Conservation (phyloP, 1,140 invertebrate species). For the Drosophila biarmipes region DNA sequence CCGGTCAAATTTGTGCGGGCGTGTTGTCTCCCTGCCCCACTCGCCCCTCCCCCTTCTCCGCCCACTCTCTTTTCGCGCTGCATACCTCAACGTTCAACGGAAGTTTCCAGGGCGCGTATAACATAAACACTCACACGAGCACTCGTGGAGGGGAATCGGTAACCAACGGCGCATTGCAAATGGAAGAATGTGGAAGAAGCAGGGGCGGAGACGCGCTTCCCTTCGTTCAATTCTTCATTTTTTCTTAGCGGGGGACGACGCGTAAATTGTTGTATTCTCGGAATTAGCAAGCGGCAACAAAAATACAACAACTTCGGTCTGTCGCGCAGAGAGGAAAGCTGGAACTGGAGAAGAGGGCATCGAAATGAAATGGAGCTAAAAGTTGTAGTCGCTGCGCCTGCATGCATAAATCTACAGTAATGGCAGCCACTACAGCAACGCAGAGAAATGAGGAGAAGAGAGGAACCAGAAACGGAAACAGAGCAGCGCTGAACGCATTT, state of each 20-base stretch:
- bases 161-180: constrained; percentile 72
- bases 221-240: constrained; percentile 33
- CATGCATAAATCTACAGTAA: constrained; percentile 81
- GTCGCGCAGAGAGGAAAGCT: constrained; percentile 44
- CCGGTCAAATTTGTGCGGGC: constrained; percentile 65
- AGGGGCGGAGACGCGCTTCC: constrained; percentile 20
- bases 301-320: constrained; percentile 42
- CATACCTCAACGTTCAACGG: constrained; percentile 73
- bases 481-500: constrained; percentile 73
- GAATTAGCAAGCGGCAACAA: constrained; percentile 75
- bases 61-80: constrained; percentile 30
- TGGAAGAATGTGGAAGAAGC: constrained; percentile 51
- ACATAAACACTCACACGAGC: constrained; percentile 54
- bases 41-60: background rate
- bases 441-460: constrained; percentile 9
- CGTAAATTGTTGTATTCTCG: constrained; percentile 79
- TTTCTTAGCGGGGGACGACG: constrained; percentile 71
- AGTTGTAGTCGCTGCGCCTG: constrained; percentile 57
- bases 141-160: constrained; percentile 32
- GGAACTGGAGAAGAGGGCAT: constrained; percentile 34
- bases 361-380: constrained; percentile 78
- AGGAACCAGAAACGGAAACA: constrained; percentile 25
- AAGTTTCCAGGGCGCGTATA: constrained; percentile 71
- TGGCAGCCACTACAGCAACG: constrained; percentile 26
- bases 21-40: constrained; percentile 32